Evolutionary conservation across 1,140 invertebrate genomes (phyloP).

Genomic region (Gryllus bimaculatus): DNA sequence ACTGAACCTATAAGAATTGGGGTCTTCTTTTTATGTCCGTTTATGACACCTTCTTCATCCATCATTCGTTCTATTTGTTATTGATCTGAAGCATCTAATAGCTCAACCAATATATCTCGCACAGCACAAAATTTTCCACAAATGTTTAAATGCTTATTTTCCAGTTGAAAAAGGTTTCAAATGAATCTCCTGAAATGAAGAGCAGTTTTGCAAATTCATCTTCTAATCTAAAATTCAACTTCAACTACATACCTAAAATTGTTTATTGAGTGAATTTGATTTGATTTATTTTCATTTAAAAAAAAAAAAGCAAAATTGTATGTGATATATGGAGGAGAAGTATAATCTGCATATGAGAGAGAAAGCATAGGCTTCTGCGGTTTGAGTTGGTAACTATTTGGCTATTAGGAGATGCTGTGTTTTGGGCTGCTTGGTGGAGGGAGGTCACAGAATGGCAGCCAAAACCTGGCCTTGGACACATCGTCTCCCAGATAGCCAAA

Average conservation of each 20-base stretch:
- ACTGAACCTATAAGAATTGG: neutral
- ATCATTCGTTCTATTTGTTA: slow-evolving; percentile 89
- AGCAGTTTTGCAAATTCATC: neutral
- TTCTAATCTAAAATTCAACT: neutral
- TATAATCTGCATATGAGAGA: too few relatives aligned
- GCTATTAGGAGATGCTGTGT: too few relatives aligned
- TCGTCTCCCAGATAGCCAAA: too few relatives aligned
- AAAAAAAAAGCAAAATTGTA: too few relatives aligned
- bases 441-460: too few relatives aligned
- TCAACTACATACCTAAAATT: neutral
- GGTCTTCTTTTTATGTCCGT: slow-evolving; percentile 32
- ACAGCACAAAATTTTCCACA: slow-evolving; percentile 99
- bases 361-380: too few relatives aligned
- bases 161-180: slow-evolving; percentile 99
- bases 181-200: slow-evolving; percentile 83
- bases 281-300: neutral
- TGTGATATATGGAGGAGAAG: too few relatives aligned
- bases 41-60: slow-evolving; percentile 79
- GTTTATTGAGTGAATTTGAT: neutral
- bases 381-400: too few relatives aligned
- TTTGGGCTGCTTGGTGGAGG: too few relatives aligned
- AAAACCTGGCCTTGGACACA: too few relatives aligned
- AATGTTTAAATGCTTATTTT: slow-evolving; percentile 99
- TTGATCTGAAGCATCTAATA: slow-evolving; percentile 88
- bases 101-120: slow-evolving; percentile 94